Percentiles rank a stretch among this genome's conserved stretches.
Evolutionary conservation across 1,140 invertebrate genomes (phyloP).

Genomic region (Bombus turneri): DNA sequence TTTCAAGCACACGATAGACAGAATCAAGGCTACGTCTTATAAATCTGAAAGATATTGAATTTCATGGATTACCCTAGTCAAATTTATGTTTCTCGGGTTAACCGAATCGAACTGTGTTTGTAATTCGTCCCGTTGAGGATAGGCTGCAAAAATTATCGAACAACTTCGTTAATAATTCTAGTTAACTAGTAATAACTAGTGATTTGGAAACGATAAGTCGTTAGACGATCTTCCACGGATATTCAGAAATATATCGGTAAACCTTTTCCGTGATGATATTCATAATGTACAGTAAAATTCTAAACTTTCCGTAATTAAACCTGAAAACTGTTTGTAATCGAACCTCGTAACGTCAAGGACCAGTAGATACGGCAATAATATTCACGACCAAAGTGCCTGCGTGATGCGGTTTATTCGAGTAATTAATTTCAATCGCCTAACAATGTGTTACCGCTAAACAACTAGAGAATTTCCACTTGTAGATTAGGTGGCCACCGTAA

Average conservation of each 20-base stretch:
- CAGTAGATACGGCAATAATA: not conserved
- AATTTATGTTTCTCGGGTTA: not conserved
- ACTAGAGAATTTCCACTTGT: slow-evolving; percentile 30
- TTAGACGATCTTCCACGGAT: no score
- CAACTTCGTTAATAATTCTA: no score
- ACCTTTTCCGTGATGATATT: no score
- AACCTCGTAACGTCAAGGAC: no score
- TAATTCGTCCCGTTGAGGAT: not conserved
- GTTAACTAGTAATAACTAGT: no score
- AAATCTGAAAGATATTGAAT: not conserved
- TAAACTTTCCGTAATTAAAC: no score
- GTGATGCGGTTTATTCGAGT: slow-evolving; percentile 10
- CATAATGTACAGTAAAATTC: no score
- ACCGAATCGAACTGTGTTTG: not conserved
- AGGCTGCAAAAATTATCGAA: no score
- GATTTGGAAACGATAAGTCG: no score
- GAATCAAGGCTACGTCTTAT: not conserved
- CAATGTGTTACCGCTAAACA: slow-evolving; percentile 21
- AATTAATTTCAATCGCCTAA: slow-evolving; percentile 46
- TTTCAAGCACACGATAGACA: no score
- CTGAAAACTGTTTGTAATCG: no score
- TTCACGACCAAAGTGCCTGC: not conserved
- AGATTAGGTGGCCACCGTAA: slow-evolving; percentile 37
- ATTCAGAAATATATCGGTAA: no score
- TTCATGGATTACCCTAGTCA: not conserved